Evolutionary conservation across 53 echinoderm and acorn worm genomes (phyloP).

Genomic region (Temnopleurus reevesii): DNA sequence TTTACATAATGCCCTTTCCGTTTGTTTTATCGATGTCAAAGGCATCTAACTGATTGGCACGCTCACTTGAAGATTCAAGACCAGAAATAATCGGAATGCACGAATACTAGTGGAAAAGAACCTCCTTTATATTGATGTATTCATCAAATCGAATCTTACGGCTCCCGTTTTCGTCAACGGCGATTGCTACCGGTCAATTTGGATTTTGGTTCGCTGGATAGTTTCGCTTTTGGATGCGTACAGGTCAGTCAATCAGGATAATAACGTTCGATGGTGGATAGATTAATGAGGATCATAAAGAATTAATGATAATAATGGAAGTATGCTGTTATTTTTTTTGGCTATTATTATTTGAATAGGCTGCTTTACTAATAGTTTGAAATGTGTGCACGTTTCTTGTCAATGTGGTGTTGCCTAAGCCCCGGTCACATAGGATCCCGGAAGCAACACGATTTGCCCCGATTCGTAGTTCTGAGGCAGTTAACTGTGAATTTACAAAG

Average conservation of each 20-base stretch:
- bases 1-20: background rate
- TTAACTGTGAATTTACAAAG: too few species aligned
- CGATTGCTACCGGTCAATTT: background rate
- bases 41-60: background rate
- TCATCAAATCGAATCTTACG: slow-evolving; percentile 1
- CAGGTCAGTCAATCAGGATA: slow-evolving; percentile 22
- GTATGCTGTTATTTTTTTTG: too few species aligned
- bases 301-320: too few species aligned
- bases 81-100: background rate
- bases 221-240: background rate
- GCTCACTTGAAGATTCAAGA: background rate
- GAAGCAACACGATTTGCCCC: too few species aligned
- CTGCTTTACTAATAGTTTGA: too few species aligned
- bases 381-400: too few species aligned
- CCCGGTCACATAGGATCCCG: too few species aligned
- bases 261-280: background rate
- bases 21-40: background rate
- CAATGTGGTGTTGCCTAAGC: too few species aligned
- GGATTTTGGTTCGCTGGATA: background rate
- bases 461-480: too few species aligned
- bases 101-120: background rate
- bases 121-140: background rate
- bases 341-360: too few species aligned
- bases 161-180: background rate
- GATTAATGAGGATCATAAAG: too few species aligned